These are phyloP conservation scores for Mycteria americana DNA, from an alignment of 2,797 vertebrate species.

Conservation along the genomic window DNA sequence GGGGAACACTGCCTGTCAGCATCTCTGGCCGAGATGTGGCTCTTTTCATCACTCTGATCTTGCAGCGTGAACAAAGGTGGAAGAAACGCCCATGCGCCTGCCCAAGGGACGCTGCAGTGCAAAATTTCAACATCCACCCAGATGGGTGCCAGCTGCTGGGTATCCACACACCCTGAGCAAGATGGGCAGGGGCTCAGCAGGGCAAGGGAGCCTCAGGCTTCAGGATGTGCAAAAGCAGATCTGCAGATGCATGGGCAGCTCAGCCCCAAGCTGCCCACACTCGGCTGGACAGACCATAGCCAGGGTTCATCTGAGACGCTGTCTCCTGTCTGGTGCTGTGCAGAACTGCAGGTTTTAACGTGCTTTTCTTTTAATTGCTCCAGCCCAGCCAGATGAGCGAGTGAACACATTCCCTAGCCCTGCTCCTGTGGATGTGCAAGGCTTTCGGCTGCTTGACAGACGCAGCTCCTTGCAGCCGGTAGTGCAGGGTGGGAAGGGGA, in stretches of 20 bases:
- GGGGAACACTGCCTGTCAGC: not conserved
- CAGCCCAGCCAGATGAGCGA: not conserved
- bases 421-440: not conserved
- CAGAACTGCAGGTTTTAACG: not conserved
- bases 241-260: not conserved
- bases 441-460: not conserved
- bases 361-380: not conserved
- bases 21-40: not conserved
- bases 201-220: not conserved
- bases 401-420: not conserved
- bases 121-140: not conserved
- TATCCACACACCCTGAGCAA: not conserved
- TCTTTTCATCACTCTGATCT: not conserved
- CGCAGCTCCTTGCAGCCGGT: not conserved
- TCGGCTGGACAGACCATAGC: not conserved
- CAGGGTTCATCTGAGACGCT: accelerated
- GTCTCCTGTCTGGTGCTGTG: not conserved
- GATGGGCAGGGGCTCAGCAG: not conserved
- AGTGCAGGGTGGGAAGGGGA: not conserved
- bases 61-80: not conserved
- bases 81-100: not conserved
- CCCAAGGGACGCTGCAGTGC: not conserved
- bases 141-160: not conserved
- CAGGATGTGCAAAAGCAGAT: not conserved
- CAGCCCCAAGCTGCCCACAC: accelerated